Conservation (phyloP, 2,113 vertebrate species). For the Rutilus rutilus region DNA sequence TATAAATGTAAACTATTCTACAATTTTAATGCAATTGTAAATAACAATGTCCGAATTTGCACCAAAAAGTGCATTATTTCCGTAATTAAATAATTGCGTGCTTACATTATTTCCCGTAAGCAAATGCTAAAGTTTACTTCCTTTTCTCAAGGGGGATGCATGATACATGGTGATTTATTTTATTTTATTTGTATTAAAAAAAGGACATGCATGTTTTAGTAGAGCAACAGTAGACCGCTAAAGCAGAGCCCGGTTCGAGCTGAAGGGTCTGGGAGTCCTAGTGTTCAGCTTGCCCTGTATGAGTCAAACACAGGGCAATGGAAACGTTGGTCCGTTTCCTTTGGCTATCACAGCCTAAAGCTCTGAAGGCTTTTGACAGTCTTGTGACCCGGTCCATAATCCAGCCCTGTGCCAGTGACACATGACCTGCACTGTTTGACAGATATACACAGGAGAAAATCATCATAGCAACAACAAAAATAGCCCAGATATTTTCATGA, state of each 20-base stretch:
- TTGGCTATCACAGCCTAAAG: not conserved
- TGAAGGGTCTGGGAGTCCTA: not conserved
- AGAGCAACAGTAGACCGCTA: not conserved
- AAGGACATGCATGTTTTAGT: not conserved
- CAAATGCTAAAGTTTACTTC: too few species aligned
- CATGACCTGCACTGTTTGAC: not conserved
- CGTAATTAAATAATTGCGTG: too few species aligned
- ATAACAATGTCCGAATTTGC: not conserved
- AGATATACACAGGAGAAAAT: not conserved
- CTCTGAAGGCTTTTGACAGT: not conserved
- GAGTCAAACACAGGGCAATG: not conserved
- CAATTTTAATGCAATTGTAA: too few species aligned
- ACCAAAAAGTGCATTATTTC: not conserved
- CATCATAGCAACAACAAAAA: not conserved
- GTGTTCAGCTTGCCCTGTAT: not conserved
- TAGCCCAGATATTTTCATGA: not conserved
- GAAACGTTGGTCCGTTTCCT: not conserved
- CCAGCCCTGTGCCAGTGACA: not conserved
- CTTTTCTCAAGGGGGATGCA: not conserved
- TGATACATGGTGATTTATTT: not conserved
- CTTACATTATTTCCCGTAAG: too few species aligned
- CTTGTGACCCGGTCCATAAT: not conserved
- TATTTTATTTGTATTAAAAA: not conserved
- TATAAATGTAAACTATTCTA: too few species aligned
- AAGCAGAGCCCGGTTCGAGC: not conserved